Evolutionary conservation across 2,888 invertebrate genomes (phyloP).

Genomic region (Ellobium chinense): DNA sequence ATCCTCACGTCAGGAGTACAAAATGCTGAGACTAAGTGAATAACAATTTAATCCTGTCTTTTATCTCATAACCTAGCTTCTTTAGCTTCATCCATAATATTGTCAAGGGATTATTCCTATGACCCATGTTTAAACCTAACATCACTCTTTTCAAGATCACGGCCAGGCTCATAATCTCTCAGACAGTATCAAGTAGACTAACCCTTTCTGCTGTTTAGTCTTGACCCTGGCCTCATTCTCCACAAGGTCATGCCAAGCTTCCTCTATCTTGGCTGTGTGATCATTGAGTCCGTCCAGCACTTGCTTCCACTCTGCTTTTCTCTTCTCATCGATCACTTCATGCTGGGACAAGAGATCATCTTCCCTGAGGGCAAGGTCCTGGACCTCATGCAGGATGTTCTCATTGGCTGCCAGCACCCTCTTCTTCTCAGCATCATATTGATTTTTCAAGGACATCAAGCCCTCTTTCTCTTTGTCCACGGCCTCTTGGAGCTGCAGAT

Average conservation of each 20-base stretch:
- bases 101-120: too few species aligned
- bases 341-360: constrained; percentile 39
- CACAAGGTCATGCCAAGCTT: constrained; percentile 49
- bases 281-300: constrained; percentile 59
- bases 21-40: too few species aligned
- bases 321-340: constrained; percentile 42
- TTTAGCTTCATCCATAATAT: too few species aligned
- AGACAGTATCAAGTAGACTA: too few species aligned
- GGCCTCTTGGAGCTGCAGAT: not conserved
- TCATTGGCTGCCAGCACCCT: not conserved
- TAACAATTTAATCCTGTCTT: too few species aligned
- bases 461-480: not conserved
- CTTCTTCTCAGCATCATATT: constrained; percentile 19
- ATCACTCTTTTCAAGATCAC: too few species aligned
- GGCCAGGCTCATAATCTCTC: too few species aligned
- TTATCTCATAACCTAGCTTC: too few species aligned
- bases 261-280: constrained; percentile 39
- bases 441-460: not conserved
- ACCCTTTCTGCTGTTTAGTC: constrained; percentile 57
- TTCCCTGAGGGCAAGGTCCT: constrained; percentile 31
- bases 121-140: too few species aligned
- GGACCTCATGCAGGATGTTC: constrained; percentile 37
- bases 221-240: constrained; percentile 51
- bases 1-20: too few species aligned
- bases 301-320: constrained; percentile 53